Evolutionary conservation across 2,113 vertebrate species (phyloP), one percentile per base, ranked within the genome.

Genomic region (Halichoeres trimaculatus): DNA sequence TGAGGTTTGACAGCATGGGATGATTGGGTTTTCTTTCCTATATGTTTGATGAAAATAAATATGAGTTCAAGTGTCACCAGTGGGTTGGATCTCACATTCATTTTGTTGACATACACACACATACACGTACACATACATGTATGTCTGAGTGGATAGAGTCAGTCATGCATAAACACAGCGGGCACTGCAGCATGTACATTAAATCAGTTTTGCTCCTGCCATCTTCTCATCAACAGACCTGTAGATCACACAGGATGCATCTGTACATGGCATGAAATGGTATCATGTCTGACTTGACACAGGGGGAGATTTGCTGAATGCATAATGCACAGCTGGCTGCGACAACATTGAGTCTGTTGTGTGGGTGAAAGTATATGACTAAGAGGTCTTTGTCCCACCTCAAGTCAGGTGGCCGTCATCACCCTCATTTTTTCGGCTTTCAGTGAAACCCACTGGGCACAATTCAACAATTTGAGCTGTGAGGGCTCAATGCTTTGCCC

Each of bases 111-210:
- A 20, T 12, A 41, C 11, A n/a, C 30, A 59, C 26, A 59, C n/a
- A 20, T 17, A 61, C 17, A 66, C 23, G 66, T 23, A 51, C 12
- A 45, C n/a, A 45, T 20, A 60, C 41, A 80, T 4, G 48, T 0
- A 61, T 7, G 17, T 14, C 43, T 68, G 34, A 61, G 66, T 51
- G 35, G 51, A 70, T 58, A 55, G 38, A 73, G 64, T 69, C 7
- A 58, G 57, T 70, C 62, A 41, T 76, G 78, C 80, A 78, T 76
- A 54, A 78, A 85, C 50, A 43, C 82, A 58, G 78, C 12, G 1
- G 57, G 48, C 64, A 47, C 60, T 16, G 40, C 75, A 53, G 35
- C 60, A 38, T 65, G 48, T 78, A 80, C 56, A 66, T 77, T 69
- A 62, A 76, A 67, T 83, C 74, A 64, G 61, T 77, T 78, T 79